A percentile compares a stretch with the other conserved stretches of the same genome.
Conservation (phyloP, 2,113 vertebrate species). For the Heteronetta atricapilla region DNA sequence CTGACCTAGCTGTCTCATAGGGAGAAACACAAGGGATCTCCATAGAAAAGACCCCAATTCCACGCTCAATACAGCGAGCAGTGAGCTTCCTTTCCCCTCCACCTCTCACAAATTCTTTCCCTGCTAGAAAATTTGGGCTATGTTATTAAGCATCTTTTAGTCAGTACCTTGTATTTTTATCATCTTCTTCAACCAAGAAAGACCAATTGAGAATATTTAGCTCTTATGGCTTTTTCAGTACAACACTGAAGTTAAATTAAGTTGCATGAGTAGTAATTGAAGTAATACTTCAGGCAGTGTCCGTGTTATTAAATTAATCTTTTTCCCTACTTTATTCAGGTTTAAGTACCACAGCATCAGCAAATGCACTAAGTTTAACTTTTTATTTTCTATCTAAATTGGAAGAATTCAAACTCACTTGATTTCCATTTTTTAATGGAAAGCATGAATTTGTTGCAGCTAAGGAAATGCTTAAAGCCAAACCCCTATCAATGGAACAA, state of each 20-base stretch:
- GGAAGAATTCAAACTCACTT: not conserved
- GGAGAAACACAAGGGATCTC: constrained; percentile 46
- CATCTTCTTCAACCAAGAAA: not conserved
- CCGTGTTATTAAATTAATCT: not conserved
- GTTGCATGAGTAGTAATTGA: not conserved
- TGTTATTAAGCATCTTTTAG: not conserved
- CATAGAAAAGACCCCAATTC: not conserved
- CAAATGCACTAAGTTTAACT: not conserved
- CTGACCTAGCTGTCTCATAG: not conserved
- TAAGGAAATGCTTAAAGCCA: not conserved
- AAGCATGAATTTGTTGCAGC: not conserved
- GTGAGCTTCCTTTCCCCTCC: not conserved
- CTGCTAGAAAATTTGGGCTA: not conserved
- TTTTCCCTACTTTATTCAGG: not conserved
- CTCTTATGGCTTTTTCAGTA: not conserved
- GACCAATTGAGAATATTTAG: not conserved
- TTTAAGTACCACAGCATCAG: not conserved
- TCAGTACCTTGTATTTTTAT: not conserved
- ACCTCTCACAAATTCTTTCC: not conserved
- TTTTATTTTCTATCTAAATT: not conserved
- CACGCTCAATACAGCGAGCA: too few species aligned
- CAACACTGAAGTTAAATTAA: not conserved
- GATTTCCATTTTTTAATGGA: not conserved
- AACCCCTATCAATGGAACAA: not conserved
- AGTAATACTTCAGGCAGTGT: not conserved